Percentiles rank a stretch among this genome's conserved stretches.
phyloP scores from a whole-genome alignment of 64 coral and sea anemone genomes.

The Pachyseris speciosa region DNA sequence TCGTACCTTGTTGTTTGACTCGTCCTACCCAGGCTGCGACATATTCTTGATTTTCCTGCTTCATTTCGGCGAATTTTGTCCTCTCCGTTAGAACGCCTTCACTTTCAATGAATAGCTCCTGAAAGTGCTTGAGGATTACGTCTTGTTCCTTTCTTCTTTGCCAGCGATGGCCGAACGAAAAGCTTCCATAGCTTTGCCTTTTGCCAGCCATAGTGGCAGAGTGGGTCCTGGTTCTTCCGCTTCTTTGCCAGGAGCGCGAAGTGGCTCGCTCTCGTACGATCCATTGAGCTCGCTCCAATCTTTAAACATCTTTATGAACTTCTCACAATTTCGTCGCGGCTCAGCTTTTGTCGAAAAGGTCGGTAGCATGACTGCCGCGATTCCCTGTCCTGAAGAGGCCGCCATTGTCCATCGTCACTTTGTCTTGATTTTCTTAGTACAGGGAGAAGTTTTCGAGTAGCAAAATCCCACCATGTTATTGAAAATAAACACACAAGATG shows the following conservation, averaged over 20 bases:
- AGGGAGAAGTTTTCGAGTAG: conserved; percentile 18
- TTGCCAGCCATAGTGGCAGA: conserved; percentile 15
- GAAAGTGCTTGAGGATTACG: conserved; percentile 22
- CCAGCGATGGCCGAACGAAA: conserved; percentile 35
- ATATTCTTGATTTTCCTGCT: conserved; percentile 35
- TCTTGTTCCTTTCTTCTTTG: conserved; percentile 50
- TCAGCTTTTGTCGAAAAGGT: not conserved
- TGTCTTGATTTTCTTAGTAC: not conserved
- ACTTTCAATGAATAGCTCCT: conserved; percentile 39
- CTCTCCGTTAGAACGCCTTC: conserved; percentile 49
- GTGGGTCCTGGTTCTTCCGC: not conserved
- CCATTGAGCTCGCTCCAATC: conserved; percentile 44
- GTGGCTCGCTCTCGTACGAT: conserved; percentile 5
- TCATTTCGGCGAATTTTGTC: conserved; percentile 62
- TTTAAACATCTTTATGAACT: conserved; percentile 56
- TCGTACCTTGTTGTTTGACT: conserved; percentile 64
- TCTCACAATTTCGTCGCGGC: conserved; percentile 43
- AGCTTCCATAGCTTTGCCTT: conserved; percentile 55
- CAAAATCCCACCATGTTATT: not conserved
- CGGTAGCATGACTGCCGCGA: conserved; percentile 18
- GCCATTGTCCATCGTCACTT: not conserved
- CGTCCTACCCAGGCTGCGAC: conserved; percentile 41
- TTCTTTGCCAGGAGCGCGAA: not conserved
- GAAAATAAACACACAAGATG: conserved; percentile 26
- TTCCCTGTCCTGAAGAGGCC: conserved; percentile 5